These are phyloP conservation scores for Rhagium mordax DNA, from an alignment of 2,888 invertebrate genomes.

Conservation along the genomic window DNA sequence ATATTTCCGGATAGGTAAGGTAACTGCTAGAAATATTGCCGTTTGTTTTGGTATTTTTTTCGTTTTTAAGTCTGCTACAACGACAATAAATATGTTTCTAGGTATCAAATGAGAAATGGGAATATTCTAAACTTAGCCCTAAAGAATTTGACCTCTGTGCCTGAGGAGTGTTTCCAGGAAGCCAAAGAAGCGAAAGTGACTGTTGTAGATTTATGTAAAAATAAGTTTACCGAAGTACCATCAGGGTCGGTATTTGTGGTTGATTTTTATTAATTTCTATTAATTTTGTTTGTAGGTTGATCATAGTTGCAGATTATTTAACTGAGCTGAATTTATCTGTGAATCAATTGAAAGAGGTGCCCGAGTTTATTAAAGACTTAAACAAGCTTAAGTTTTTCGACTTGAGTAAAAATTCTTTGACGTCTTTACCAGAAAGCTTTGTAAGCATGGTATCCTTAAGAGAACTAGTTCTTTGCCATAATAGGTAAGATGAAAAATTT, in stretches of 20 bases:
- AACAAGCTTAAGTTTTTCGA: constrained; percentile 80
- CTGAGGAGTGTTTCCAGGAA: constrained; percentile 80
- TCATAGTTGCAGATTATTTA: constrained; percentile 71
- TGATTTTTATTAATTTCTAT: constrained; percentile 23
- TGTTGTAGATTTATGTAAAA: constrained; percentile 87
- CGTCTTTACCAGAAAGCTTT: constrained; percentile 77
- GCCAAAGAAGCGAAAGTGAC: constrained; percentile 82
- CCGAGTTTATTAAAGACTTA: constrained; percentile 77
- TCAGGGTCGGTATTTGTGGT: constrained; percentile 72
- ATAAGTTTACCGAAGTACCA: constrained; percentile 81
- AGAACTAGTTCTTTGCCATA: constrained; percentile 86
- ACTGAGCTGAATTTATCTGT: constrained; percentile 81
- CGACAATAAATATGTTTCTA: constrained; percentile 59
- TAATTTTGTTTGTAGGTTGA: constrained; percentile 68
- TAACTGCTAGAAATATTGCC: no score
- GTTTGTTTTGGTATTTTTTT: no score
- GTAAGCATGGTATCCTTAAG: constrained; percentile 77
- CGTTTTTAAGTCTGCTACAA: no score
- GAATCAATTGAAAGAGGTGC: constrained; percentile 78
- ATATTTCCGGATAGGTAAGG: constrained; percentile 59
- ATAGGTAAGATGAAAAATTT: no score
- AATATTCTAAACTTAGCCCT: constrained; percentile 76
- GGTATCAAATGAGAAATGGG: constrained; percentile 74
- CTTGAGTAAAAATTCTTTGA: constrained; percentile 82
- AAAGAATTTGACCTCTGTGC: constrained; percentile 77